These are phyloP conservation scores for Zaprionus ornatus DNA, from an alignment of 1,140 invertebrate genomes.

Conservation along the genomic window DNA sequence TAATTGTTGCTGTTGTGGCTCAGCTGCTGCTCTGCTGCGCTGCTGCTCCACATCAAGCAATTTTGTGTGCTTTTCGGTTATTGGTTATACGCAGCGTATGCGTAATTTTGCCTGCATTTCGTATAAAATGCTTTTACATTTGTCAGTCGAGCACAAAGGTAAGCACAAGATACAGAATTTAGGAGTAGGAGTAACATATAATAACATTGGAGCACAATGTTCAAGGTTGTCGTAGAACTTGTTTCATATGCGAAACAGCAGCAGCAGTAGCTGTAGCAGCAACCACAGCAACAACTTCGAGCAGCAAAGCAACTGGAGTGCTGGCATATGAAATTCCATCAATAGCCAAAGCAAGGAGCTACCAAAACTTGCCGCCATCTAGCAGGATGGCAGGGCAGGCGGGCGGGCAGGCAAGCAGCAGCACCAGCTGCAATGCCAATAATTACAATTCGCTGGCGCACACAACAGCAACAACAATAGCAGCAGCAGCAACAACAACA, in stretches of 20 bases:
- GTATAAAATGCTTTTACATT: conserved; percentile 17
- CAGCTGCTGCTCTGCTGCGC: conserved; percentile 21
- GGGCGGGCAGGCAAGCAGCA: conserved; percentile 19
- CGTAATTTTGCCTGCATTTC: conserved; percentile 35
- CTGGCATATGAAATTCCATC: conserved; percentile 69
- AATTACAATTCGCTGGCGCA: conserved; percentile 67
- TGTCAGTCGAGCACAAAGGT: not conserved
- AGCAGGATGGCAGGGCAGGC: not conserved
- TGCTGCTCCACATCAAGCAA: conserved; percentile 14
- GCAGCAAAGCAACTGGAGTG: conserved; percentile 53
- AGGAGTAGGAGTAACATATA: conserved; percentile 1
- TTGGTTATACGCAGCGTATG: conserved; percentile 53
- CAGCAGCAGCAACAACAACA: conserved; percentile 29
- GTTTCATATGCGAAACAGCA: not conserved
- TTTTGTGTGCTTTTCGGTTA: conserved; percentile 45
- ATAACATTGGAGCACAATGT: conserved; percentile 25
- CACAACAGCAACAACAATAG: conserved; percentile 26
- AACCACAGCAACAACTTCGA: conserved; percentile 19
- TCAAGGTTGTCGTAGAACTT: conserved; percentile 14
- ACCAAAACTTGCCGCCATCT: conserved; percentile 20
- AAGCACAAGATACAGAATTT: not conserved
- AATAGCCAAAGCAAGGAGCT: conserved; percentile 49
- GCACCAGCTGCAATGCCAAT: conserved; percentile 59
- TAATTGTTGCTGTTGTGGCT: conserved; percentile 21
- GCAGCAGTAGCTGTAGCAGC: not conserved